A percentile compares a stretch with the other conserved stretches of the same genome.
These are phyloP conservation scores for Paramormyrops kingsleyae DNA, from an alignment of 2,113 vertebrate species.

Conservation along the genomic window DNA sequence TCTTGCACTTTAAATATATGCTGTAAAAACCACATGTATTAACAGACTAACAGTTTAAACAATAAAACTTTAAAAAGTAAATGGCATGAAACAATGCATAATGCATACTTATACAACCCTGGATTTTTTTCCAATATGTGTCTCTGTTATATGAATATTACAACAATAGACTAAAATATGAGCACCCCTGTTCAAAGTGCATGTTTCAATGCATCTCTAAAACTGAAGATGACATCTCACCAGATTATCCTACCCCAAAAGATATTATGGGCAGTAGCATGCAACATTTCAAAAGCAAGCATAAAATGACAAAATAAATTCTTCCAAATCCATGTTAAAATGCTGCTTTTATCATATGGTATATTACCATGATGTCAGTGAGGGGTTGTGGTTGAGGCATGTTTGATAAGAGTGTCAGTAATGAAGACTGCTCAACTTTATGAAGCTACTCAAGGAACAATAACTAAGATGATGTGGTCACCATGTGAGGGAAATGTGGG, in stretches of 20 bases:
- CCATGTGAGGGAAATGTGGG: neutral
- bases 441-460: neutral
- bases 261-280: neutral
- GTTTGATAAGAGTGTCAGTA: neutral
- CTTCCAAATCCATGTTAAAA: neutral
- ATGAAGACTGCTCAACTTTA: neutral
- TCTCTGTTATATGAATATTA: neutral
- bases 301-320: neutral
- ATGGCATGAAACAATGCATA: neutral
- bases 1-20: neutral
- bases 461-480: neutral
- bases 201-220: neutral
- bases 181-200: neutral
- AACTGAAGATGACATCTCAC: neutral
- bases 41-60: neutral
- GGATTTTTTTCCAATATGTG: neutral
- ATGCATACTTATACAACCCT: neutral
- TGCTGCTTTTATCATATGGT: neutral
- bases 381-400: neutral
- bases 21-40: neutral
- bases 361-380: neutral
- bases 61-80: neutral
- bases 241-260: neutral
- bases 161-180: neutral
- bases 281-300: neutral